Conservation (phyloP, 1,140 invertebrate genomes). For the Aphelinus certus region DNA sequence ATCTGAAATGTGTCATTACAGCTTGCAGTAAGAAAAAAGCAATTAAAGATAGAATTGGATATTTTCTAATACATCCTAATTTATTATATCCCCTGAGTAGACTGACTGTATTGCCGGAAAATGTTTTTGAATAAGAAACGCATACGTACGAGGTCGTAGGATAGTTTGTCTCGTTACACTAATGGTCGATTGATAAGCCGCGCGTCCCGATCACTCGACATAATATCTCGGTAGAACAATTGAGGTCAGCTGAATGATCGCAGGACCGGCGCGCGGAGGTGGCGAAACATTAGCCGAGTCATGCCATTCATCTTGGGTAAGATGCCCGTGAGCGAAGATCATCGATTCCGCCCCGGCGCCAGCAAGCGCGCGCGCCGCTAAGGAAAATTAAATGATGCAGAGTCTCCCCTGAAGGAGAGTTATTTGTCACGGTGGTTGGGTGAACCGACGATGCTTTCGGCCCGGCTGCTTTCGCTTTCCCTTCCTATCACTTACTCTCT, state of each 20-base stretch:
- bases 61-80: no score
- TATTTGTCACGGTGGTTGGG: slow-evolving; percentile 60
- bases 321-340: slow-evolving; percentile 62
- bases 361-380: slow-evolving; percentile 44
- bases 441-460: slow-evolving; percentile 6
- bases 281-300: slow-evolving; percentile 61
- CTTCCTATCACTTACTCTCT: slow-evolving; percentile 26
- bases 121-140: no score
- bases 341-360: slow-evolving; percentile 56
- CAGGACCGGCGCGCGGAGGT: slow-evolving; percentile 43
- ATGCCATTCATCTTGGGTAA: slow-evolving; percentile 64
- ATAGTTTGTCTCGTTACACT: no score
- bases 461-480: neutral
- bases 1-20: no score
- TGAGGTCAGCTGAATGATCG: slow-evolving; percentile 61
- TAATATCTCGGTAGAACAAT: slow-evolving; percentile 63
- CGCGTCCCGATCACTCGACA: slow-evolving; percentile 36
- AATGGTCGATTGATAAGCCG: no score
- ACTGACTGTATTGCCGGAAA: no score
- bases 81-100: no score
- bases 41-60: no score
- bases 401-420: slow-evolving; percentile 60
- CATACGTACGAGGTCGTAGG: no score
- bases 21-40: no score
- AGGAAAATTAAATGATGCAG: slow-evolving; percentile 67